Conservation (phyloP, 2,797 vertebrate genomes). For the Amazona ochrocephala region DNA sequence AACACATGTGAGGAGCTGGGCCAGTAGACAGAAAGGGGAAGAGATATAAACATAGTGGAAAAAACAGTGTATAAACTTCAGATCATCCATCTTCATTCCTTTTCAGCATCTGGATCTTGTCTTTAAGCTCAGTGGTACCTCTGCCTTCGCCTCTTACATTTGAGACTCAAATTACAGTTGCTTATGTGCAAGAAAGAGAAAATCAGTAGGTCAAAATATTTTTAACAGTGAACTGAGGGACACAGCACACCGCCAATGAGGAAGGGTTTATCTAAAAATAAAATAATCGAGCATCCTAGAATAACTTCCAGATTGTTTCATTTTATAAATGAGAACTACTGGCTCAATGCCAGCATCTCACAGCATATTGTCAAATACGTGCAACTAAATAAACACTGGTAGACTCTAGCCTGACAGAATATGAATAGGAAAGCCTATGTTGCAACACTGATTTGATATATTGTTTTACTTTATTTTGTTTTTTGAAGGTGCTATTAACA, state of each 20-base stretch:
- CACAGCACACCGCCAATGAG: neutral
- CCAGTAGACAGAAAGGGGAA: neutral
- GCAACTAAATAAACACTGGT: neutral
- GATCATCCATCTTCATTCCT: neutral
- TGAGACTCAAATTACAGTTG: neutral
- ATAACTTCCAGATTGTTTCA: conserved; percentile 4
- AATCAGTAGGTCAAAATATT: neutral
- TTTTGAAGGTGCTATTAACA: neutral
- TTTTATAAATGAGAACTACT: conserved; percentile 7
- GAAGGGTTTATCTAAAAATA: conserved; percentile 38
- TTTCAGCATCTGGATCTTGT: neutral
- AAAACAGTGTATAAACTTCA: neutral
- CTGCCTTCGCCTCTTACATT: neutral
- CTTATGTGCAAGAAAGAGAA: neutral
- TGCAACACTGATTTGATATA: neutral
- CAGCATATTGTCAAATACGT: neutral
- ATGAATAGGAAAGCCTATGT: neutral
- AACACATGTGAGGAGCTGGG: neutral
- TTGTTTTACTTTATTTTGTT: neutral
- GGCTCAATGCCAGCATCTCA: neutral
- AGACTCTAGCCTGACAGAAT: neutral
- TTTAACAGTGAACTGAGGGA: conserved; percentile 45
- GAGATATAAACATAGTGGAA: neutral
- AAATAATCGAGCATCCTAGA: neutral
- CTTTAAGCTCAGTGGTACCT: neutral